phyloP scores from a whole-genome alignment of 1,140 invertebrate genomes.

The Oncopeltus fasciatus region DNA sequence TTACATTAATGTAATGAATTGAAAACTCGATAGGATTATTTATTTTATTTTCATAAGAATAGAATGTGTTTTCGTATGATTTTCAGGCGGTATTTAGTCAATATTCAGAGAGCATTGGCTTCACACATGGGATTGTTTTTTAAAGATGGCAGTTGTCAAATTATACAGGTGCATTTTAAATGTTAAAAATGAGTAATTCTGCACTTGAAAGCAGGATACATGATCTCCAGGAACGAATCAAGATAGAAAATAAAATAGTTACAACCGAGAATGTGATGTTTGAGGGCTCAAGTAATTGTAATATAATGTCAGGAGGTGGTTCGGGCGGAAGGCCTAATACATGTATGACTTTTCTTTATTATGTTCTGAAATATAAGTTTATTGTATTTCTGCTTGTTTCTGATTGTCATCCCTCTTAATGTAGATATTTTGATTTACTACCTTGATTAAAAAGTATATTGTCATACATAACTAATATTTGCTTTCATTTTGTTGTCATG shows the following conservation, averaged over 20 bases:
- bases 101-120: not conserved
- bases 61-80: no score
- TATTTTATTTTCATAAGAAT: no score
- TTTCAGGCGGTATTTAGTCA: not conserved
- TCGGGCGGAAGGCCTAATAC: constrained; percentile 23
- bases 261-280: not conserved
- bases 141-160: constrained; percentile 18
- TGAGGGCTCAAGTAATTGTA: constrained; percentile 7
- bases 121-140: constrained; percentile 3
- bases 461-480: no score
- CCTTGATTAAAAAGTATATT: no score
- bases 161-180: constrained; percentile 11
- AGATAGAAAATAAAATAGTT: constrained; percentile 45
- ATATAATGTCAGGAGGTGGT: constrained; percentile 21
- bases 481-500: no score
- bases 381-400: not conserved
- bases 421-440: no score
- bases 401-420: no score
- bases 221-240: constrained; percentile 45
- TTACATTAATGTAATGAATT: no score
- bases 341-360: constrained; percentile 21
- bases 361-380: not conserved
- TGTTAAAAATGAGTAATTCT: constrained; percentile 27
- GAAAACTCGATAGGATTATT: no score
- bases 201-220: constrained; percentile 45